Evolutionary conservation across 2,797 vertebrate species (phyloP), one percentile per base, ranked within the genome.

Genomic region (Lagodon rhomboides): DNA sequence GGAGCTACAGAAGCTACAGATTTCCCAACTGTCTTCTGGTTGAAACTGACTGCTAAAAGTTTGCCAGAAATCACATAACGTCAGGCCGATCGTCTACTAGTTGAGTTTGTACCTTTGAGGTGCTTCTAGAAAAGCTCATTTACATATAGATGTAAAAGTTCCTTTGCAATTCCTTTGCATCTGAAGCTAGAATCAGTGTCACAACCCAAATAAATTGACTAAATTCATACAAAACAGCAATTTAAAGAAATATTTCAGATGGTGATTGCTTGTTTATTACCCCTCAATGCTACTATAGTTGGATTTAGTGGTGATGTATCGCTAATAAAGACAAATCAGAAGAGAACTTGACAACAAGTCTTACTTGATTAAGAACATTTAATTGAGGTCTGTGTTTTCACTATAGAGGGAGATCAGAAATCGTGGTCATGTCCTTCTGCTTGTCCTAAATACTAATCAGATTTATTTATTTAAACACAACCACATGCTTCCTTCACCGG

Each of bases 11-110:
- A 58, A 27, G 44, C 16, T 58, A 44, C 15, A 44, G 44, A 44
- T 44, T 44, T 44, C 12, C 43, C 12, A 44, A 44, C 43, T 4
- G 12, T 44, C 23, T 56, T 67, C 23, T 16, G n/a, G 34, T 34
- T 62, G 17, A 22, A 3, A 50, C 10, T 59, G n/a, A 17, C n/a
- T 61, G 20, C 43, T 50, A 56, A 77, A 55, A 15, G 59, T 68
- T 55, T 12, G 34, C 12, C 4, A 30, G 38, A 66, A 61, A 65
- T 59, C 0, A 65, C 17, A 23, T 20, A 49, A 22, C 25, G 17
- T 59, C 10, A 50, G 43, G 23, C 47, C 2, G 7, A 25, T 65
- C 30, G 18, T 66, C 53, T 38, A 38, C 38, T 38, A 38, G 38
- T 38, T 38, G 38, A 38, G 38, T 38, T 38, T 38, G 38, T 38